A percentile compares a stretch with the other conserved stretches of the same genome.
Evolutionary conservation across 2,113 vertebrate genomes (phyloP).

Genomic region (Bombycilla garrulus): DNA sequence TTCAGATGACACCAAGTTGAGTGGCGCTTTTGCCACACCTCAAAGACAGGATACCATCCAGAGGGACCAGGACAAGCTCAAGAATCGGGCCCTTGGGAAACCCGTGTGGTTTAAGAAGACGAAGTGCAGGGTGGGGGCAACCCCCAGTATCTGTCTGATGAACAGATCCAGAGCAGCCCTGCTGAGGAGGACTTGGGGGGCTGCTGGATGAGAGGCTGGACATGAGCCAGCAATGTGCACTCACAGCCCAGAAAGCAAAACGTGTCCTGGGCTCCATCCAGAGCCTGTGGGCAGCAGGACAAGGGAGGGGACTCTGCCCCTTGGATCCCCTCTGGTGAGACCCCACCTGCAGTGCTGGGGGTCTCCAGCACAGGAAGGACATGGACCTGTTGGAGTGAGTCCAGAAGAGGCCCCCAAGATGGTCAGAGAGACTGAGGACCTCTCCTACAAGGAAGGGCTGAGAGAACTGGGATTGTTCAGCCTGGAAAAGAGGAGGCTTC

Average conservation of each 20-base stretch:
- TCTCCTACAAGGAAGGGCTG: background rate
- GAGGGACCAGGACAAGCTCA: background rate
- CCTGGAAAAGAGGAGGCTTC: background rate
- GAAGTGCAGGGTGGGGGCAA: rapidly evolving
- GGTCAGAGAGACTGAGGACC: background rate
- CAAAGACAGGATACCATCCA: background rate
- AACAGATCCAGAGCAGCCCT: background rate
- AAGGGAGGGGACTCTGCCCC: background rate
- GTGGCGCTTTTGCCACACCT: background rate
- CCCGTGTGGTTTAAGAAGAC: background rate
- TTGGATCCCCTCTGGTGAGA: background rate
- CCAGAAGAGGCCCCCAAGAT: background rate
- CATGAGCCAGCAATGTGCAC: background rate
- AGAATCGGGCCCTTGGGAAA: background rate
- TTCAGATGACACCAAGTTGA: background rate
- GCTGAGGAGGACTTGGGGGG: background rate
- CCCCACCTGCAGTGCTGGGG: background rate
- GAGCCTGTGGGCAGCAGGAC: background rate
- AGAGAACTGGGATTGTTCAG: background rate
- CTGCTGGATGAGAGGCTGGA: background rate
- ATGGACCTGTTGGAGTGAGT: background rate
- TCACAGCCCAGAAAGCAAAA: background rate
- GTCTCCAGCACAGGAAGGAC: background rate
- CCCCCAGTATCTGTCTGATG: background rate
- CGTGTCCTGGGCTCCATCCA: background rate